Conservation (phyloP, 2,797 vertebrate species). For the Dermochelys coriacea region DNA sequence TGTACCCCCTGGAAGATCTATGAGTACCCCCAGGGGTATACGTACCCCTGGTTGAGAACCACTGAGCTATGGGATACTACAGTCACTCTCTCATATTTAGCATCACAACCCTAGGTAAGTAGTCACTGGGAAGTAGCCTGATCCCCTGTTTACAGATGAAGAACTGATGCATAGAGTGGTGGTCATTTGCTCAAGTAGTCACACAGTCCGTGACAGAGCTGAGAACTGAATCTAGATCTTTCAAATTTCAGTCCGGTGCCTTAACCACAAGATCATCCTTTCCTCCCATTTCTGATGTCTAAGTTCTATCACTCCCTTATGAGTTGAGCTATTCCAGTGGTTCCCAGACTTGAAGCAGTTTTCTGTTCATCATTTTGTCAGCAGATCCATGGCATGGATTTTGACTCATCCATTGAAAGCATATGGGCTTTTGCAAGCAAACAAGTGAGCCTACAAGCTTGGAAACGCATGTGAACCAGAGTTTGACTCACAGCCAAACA, state of each 20-base stretch:
- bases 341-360: constrained; percentile 71
- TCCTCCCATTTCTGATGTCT: constrained; percentile 17
- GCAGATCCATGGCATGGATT: constrained; percentile 18
- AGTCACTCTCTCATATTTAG: neutral
- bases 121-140: neutral
- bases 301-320: constrained; percentile 41
- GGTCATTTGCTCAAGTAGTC: constrained; percentile 31
- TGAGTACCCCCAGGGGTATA: too few species aligned
- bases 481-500: constrained; percentile 75
- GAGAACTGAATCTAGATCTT: neutral
- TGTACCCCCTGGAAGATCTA: too few species aligned
- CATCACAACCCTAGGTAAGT: constrained; percentile 33
- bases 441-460: constrained; percentile 57
- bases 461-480: constrained; percentile 70
- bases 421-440: constrained; percentile 59
- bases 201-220: neutral
- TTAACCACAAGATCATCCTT: constrained; percentile 13
- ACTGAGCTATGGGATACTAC: neutral
- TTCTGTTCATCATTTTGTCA: constrained; percentile 50
- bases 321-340: constrained; percentile 33
- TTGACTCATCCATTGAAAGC: constrained; percentile 68
- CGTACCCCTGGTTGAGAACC: neutral
- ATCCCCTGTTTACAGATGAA: constrained; percentile 37
- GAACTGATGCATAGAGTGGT: constrained; percentile 28
- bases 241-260: neutral